These are phyloP conservation scores for Drosophila repleta DNA, from an alignment of 1,140 invertebrate genomes.

Conservation along the genomic window DNA sequence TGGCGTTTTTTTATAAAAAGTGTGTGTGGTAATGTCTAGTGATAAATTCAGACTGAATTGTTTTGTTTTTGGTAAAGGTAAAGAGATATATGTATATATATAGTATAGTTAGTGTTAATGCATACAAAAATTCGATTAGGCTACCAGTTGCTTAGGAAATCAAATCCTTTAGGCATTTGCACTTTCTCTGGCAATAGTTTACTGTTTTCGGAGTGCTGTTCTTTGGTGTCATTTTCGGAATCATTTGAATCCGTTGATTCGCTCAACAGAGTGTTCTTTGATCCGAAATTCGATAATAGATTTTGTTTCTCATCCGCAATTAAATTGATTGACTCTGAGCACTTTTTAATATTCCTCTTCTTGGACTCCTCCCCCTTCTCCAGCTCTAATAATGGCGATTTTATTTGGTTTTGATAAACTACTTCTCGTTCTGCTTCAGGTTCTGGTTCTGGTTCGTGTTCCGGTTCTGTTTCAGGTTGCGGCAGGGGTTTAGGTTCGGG, in stretches of 20 bases:
- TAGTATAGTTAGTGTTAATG: neutral
- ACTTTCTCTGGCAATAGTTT: constrained; percentile 52
- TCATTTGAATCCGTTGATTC: constrained; percentile 39
- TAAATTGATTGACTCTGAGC: constrained; percentile 1
- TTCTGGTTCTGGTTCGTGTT: constrained; percentile 2
- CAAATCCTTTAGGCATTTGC: constrained; percentile 75
- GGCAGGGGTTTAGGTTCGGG: neutral
- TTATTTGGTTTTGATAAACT: constrained; percentile 8
- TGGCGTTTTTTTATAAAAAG: neutral
- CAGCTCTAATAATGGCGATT: neutral
- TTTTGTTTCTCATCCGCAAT: constrained; percentile 22
- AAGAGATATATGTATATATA: constrained; percentile 12
- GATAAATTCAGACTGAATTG: neutral
- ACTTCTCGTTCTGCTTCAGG: neutral
- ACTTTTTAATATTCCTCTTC: neutral
- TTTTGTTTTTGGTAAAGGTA: constrained; percentile 14
- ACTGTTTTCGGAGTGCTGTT: constrained; percentile 45
- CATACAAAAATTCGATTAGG: constrained; percentile 1
- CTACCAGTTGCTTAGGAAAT: constrained; percentile 80
- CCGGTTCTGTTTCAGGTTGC: neutral
- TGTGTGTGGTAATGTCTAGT: neutral
- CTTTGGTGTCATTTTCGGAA: constrained; percentile 47
- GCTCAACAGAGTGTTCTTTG: constrained; percentile 26
- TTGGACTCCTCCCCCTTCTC: neutral
- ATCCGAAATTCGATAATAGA: constrained; percentile 24